Percentiles rank a stretch among this genome's conserved stretches.
Conservation (phyloP, 1,140 invertebrate genomes). For the Dreissena polymorpha region DNA sequence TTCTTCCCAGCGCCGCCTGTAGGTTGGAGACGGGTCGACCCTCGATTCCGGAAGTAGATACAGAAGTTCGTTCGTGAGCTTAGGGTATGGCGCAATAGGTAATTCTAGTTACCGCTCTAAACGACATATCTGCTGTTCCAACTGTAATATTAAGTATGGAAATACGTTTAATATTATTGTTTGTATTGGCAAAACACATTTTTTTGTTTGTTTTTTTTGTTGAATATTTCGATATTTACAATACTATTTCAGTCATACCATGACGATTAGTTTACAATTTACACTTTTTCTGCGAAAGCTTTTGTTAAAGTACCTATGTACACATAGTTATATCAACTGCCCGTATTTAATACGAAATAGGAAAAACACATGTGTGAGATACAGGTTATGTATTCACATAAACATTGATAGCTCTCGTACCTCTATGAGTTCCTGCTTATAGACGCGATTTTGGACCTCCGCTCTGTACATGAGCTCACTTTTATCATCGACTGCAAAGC, state of each 20-base stretch:
- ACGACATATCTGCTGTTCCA: conserved; percentile 89
- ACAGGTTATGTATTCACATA: too few relatives aligned
- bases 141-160: conserved; percentile 57
- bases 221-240: too few relatives aligned
- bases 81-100: conserved; percentile 82
- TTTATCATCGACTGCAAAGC: conserved; percentile 82
- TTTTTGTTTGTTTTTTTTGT: too few relatives aligned
- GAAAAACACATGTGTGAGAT: too few relatives aligned
- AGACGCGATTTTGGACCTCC: conserved; percentile 94
- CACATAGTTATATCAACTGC: too few relatives aligned
- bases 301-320: too few relatives aligned
- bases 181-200: too few relatives aligned
- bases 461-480: conserved; percentile 91
- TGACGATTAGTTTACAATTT: too few relatives aligned
- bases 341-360: too few relatives aligned
- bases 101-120: conserved; percentile 85
- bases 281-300: too few relatives aligned
- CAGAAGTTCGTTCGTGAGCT: conserved; percentile 73
- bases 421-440: conserved; percentile 90
- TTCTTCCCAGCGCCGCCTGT: neutral
- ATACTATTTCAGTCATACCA: too few relatives aligned
- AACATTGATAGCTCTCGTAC: conserved; percentile 54
- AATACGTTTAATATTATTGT: too few relatives aligned
- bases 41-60: conserved; percentile 64
- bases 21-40: conserved; percentile 63